These are phyloP conservation scores for Andricus quercusramuli DNA, from an alignment of 2,888 invertebrate genomes.

Conservation along the genomic window DNA sequence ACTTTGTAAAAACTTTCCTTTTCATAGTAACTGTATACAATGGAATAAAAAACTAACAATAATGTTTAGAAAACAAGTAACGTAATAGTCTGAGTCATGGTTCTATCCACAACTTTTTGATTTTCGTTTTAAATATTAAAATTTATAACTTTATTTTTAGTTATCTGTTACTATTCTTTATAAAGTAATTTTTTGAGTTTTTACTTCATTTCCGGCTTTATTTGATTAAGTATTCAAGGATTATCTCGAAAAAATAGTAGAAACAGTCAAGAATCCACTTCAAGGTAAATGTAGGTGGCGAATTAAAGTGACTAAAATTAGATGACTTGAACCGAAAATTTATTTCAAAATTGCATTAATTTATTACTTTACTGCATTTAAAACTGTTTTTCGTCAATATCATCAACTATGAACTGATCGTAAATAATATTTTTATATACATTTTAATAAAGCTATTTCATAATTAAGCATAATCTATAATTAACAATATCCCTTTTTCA, in stretches of 20 bases:
- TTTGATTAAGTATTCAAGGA: too few species aligned
- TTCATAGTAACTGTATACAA: neutral
- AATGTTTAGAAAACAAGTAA: neutral
- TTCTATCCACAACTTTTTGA: neutral
- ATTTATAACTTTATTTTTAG: neutral
- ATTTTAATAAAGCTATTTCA: neutral
- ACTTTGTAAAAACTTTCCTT: slow-evolving; percentile 2
- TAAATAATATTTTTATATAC: neutral
- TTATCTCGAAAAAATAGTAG: too few species aligned
- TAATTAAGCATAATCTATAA: neutral
- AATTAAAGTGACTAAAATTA: too few species aligned
- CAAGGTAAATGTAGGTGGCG: too few species aligned
- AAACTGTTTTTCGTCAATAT: neutral
- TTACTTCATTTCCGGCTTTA: too few species aligned
- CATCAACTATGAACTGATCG: neutral
- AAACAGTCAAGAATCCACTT: too few species aligned
- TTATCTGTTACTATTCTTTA: neutral
- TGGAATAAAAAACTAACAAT: neutral
- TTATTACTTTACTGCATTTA: neutral
- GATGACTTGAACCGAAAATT: too few species aligned
- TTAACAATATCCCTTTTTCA: neutral
- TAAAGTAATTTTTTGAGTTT: too few species aligned
- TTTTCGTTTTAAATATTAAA: neutral
- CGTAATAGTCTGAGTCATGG: neutral
- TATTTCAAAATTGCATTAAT: neutral